These are phyloP conservation scores for Cyphomyrmex costatus DNA, from an alignment of 1,140 invertebrate species.

Conservation along the genomic window DNA sequence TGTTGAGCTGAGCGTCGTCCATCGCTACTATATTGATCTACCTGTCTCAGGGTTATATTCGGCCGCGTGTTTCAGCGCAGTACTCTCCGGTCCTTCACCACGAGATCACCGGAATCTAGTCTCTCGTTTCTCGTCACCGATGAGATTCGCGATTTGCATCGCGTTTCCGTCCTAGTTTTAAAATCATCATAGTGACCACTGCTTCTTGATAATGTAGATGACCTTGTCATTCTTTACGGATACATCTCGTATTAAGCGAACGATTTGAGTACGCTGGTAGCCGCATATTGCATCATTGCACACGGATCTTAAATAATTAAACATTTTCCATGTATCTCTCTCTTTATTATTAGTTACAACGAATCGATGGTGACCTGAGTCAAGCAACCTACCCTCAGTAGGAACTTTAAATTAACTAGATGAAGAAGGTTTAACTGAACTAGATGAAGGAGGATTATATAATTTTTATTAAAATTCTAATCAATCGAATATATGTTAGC, in stretches of 20 bases:
- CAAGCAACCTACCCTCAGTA: not conserved
- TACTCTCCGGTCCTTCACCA: conserved; percentile 76
- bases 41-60: conserved; percentile 77
- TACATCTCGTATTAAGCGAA: not conserved
- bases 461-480: not conserved
- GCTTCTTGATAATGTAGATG: not conserved
- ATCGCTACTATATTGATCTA: conserved; percentile 82
- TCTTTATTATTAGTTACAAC: conserved; percentile 37
- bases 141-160: conserved; percentile 24
- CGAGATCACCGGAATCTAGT: conserved; percentile 65
- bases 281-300: not conserved
- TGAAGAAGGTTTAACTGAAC: not conserved
- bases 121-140: not conserved
- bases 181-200: not conserved
- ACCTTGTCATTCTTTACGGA: not conserved
- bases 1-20: conserved; percentile 70
- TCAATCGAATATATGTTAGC: not conserved
- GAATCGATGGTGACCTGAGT: conserved; percentile 37
- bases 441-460: not conserved
- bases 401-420: not conserved
- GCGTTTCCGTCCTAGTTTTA: conserved; percentile 32
- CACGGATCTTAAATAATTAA: conserved; percentile 29
- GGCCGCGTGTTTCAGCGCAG: conserved; percentile 77
- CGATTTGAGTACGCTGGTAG: not conserved
- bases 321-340: conserved; percentile 2